A percentile compares a stretch with the other conserved stretches of the same genome.
Evolutionary conservation across 37 sponge, comb jelly and placozoan genomes (phyloP).

Genomic region (Theonella swinhoei): DNA sequence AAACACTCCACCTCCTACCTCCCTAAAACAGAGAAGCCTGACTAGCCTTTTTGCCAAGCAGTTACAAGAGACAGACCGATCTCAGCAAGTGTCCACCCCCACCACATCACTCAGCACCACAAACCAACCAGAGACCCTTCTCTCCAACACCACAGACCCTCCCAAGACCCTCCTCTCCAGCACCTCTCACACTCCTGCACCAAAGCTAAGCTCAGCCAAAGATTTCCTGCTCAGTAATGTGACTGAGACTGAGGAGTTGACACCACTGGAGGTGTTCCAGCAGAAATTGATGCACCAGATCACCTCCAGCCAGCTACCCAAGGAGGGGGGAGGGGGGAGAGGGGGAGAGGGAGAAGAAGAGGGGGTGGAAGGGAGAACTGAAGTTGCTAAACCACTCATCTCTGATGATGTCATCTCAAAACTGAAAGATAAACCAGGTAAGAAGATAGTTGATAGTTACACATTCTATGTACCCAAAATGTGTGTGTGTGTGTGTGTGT

Average conservation of each 20-base stretch:
- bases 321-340: not conserved
- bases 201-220: constrained; percentile 4
- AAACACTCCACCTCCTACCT: not conserved
- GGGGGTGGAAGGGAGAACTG: not conserved
- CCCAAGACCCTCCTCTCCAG: not conserved
- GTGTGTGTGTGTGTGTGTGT: constrained; percentile 18
- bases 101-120: not conserved
- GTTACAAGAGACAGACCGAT: not conserved
- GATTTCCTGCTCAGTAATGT: not conserved
- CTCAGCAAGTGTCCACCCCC: not conserved
- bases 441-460: not conserved
- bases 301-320: not conserved
- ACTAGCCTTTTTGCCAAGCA: not conserved
- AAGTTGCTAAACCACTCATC: not conserved
- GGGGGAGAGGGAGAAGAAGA: not conserved
- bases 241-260: not conserved
- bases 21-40: not conserved
- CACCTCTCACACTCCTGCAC: not conserved
- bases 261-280: constrained; percentile 29
- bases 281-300: constrained; percentile 15
- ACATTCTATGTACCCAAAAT: not conserved
- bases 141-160: not conserved
- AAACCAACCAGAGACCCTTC: not conserved
- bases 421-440: constrained; percentile 46
- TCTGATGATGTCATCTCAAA: constrained; percentile 8